Base-by-base conservation (phyloP, 2,888 invertebrate species). In the Drosophila diplacantha region DNA sequence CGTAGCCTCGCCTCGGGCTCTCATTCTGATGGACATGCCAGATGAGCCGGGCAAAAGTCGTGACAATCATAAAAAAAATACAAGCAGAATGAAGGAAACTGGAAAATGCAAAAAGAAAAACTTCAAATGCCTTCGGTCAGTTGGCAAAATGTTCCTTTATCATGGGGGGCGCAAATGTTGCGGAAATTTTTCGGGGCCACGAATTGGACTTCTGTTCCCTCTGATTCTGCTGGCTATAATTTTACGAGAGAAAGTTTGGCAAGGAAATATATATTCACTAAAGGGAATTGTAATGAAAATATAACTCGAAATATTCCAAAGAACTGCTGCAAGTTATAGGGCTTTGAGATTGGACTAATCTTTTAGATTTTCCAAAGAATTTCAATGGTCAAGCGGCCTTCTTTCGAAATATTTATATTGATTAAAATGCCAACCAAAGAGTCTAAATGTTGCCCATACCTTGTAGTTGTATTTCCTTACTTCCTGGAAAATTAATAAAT, bases 101-200 rank as follows among this genome's bases (percentile, higher is more conserved):
- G 56, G 32, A 66, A 62, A 66, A 62, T 66, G 62, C 43, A 55
- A 67, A 44, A 53, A 38, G 43, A 57, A 64, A 66, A 76, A 83
- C 80, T 81, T 76, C 64, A 83, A 76, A 76, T 81, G 79, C 59
- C 66, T 72, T 78, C 70, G 70, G 73, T 78, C 81, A 71, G 71
- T 60, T 49, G 70, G 70, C 41, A 53, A 60, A 69, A 52, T 69
- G 61, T 52, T 37, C 34, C 9, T 41, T 37, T 53, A 44, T 43
- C 61, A 26, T 31, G 34, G 31, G 22, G 22, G 49, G 60, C 20
- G 55, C 61, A 78, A 76, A 81, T 83, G 83, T 69, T 72, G 57
- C 58, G 60, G 63, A 76, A 81, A 62, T 60, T 74, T 62, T 63
- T 61, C 14, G 43, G 37, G 39, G 31, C 39, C 35, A 47, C 49